A percentile compares a stretch with the other conserved stretches of the same genome.
phyloP scores from a whole-genome alignment of 2,113 vertebrate genomes.

The Pelobates fuscus region DNA sequence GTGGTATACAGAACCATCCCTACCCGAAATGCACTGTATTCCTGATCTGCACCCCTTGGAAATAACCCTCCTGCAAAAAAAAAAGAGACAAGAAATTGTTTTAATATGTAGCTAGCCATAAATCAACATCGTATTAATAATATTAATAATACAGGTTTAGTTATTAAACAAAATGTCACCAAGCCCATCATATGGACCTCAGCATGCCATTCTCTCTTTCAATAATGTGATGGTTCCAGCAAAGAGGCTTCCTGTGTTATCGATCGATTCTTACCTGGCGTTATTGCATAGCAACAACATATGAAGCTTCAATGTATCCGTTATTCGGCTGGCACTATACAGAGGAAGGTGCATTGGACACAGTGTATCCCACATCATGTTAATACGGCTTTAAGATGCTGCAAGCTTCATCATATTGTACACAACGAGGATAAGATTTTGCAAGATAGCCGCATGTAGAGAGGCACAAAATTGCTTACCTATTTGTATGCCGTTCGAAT shows the following conservation, averaged over 20 bases:
- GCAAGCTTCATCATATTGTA: too few species aligned
- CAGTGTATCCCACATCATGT: not conserved
- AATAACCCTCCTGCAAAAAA: constrained; percentile 89
- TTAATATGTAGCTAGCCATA: not conserved
- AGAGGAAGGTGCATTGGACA: not conserved
- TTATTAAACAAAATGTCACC: not conserved
- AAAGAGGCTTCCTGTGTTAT: not conserved
- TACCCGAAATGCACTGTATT: constrained; percentile 98
- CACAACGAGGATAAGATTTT: not conserved
- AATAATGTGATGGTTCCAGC: not conserved
- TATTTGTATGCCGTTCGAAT: constrained; percentile 92
- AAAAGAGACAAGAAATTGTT: constrained; percentile 49
- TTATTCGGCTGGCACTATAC: not conserved
- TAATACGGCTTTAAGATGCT: too few species aligned
- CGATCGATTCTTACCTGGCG: not conserved
- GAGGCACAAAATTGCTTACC: constrained; percentile 72
- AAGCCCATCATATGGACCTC: not conserved
- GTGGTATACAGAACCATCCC: constrained; percentile 96
- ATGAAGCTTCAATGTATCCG: not conserved
- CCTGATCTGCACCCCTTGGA: constrained; percentile 95
- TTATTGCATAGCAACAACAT: constrained; percentile 6
- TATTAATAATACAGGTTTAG: not conserved
- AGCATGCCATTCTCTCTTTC: too few species aligned
- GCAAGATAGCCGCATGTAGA: not conserved
- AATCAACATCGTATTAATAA: too few species aligned